Evolutionary conservation across 2,797 vertebrate species (phyloP), one percentile per base, ranked within the genome.

Genomic region (Myiotriccus ornatus): DNA sequence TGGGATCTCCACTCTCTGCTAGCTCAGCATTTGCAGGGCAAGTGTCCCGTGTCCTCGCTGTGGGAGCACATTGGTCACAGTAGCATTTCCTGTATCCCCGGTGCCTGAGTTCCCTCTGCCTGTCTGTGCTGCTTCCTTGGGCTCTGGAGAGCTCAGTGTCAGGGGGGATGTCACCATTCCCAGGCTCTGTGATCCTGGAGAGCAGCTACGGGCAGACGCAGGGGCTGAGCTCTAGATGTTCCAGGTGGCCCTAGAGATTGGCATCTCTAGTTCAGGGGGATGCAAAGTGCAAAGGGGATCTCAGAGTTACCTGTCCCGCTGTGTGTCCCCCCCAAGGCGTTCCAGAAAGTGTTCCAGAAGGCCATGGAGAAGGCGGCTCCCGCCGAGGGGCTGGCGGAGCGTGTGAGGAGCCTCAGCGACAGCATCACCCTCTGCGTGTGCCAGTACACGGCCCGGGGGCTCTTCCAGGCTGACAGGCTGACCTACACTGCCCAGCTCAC

Each of bases 381-480:
- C 0, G 98, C 97, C 2, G 98, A 99, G 92, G 97, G 53, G 65
- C 97, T 99, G 43, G 96, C 97, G 20, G 98, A 94, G 80, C 97
- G 98, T 1, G 98, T 99, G 87, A 92, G 94, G 85, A 99, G 98
- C 87, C 98, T 99, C 65, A 98, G 98, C 3, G 99, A 99, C 97
- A 99, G 98, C 98, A 98, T 99, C 96, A 99, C 99, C 35, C 98
- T 98, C 96, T 99, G 98, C 0, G 97, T 98, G 63, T 99, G 98
- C 97, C 99, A 99, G 97, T 99, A 99, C 90, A 99, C 99, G 18
- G 98, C 98, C 64, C 98, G 99, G 6, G 99, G 99, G n/a, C 98
- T 99, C 88, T 99, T 99, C 28, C 99, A 99, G 96, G 98, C 98
- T 65, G 99, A 99, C 97, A 99, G 98, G 74, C 94, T 99, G 87